Conservation (phyloP, 1,140 invertebrate species). For the Cataglyphis hispanica region DNA sequence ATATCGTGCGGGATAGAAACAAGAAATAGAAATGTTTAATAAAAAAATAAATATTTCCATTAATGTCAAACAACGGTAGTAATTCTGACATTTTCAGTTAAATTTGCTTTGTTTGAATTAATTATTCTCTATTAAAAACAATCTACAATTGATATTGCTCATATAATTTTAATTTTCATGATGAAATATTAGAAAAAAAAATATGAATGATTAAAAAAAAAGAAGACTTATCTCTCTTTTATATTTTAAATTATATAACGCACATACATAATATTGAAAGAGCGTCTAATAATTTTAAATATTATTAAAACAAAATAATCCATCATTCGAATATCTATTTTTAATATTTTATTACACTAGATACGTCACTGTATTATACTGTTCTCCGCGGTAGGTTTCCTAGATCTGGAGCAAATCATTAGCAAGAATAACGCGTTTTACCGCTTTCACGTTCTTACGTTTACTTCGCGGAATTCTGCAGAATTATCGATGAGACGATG, state of each 20-base stretch:
- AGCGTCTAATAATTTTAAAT: neutral
- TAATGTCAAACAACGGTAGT: neutral
- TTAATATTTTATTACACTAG: constrained; percentile 7
- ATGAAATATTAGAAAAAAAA: neutral
- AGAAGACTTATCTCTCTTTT: neutral
- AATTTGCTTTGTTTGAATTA: neutral
- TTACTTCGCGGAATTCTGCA: constrained; percentile 53
- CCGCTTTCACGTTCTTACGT: constrained; percentile 56
- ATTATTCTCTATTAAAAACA: neutral
- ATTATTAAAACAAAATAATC: neutral
- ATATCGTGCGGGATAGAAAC: neutral
- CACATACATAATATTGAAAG: neutral
- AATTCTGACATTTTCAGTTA: neutral
- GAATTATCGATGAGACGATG: neutral
- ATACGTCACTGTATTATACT: constrained; percentile 58
- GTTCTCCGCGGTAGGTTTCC: constrained; percentile 65
- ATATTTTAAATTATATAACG: neutral
- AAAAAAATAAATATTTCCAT: neutral
- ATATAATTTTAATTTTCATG: neutral
- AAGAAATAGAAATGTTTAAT: neutral
- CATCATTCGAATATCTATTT: neutral
- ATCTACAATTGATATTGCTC: neutral
- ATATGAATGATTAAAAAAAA: neutral
- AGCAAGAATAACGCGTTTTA: constrained; percentile 51
- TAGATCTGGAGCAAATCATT: constrained; percentile 71